phyloP scores from a whole-genome alignment of 2,797 vertebrate genomes.

The Nasua narica region DNA sequence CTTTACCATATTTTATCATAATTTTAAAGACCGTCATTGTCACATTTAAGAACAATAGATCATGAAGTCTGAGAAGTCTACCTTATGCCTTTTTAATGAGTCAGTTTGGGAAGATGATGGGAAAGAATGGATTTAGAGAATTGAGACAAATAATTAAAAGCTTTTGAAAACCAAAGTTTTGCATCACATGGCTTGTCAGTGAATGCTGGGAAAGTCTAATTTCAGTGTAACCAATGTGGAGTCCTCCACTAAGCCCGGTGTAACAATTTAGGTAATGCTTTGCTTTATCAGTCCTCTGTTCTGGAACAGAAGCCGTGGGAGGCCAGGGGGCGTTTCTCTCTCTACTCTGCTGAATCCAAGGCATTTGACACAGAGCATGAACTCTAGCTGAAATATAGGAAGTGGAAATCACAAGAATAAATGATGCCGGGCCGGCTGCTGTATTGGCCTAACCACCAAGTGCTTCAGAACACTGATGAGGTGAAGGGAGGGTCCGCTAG shows the following conservation, averaged over 20 bases:
- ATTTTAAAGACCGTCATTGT: constrained; percentile 17
- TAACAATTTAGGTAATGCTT: neutral
- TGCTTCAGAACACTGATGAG: neutral
- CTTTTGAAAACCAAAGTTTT: constrained; percentile 1
- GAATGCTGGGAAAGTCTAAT: neutral
- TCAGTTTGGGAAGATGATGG: neutral
- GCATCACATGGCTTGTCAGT: neutral
- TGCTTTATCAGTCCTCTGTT: neutral
- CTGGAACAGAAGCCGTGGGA: neutral
- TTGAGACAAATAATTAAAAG: neutral
- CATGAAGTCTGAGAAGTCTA: neutral
- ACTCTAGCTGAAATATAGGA: neutral
- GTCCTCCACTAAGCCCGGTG: neutral
- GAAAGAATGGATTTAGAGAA: neutral
- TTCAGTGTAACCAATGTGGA: neutral
- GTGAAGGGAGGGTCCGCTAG: neutral
- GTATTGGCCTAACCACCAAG: neutral
- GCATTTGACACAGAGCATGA: neutral
- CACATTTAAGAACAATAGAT: constrained; percentile 26
- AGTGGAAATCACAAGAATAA: neutral
- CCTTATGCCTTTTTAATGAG: neutral
- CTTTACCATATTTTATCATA: constrained; percentile 31
- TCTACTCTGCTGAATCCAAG: neutral
- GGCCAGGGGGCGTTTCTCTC: neutral
- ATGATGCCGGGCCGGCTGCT: neutral